Evolutionary conservation across 1,140 invertebrate genomes (phyloP).

Genomic region (Procambarus virginalis): DNA sequence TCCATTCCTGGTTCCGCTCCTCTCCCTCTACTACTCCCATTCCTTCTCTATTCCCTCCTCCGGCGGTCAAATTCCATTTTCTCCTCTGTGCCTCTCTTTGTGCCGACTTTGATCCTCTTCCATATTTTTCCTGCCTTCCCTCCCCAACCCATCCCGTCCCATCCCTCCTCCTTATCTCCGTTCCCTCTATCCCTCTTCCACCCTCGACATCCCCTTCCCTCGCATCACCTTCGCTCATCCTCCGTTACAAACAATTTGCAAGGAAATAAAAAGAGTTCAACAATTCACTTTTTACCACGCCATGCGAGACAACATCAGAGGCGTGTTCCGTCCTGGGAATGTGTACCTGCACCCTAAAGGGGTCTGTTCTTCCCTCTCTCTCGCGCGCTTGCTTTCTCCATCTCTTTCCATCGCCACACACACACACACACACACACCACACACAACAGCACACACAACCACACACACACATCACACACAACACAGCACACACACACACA

Average conservation of each 20-base stretch:
- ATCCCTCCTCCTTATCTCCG: background rate
- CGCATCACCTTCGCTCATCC: background rate
- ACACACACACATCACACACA: too few relatives aligned
- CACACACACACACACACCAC: too few relatives aligned
- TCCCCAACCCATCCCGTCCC: background rate
- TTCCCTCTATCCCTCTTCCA: background rate
- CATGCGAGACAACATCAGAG: background rate
- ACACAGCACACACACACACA: too few relatives aligned
- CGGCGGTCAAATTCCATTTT: background rate
- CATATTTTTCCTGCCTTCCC: background rate
- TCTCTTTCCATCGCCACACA: background rate
- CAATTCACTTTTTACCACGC: background rate
- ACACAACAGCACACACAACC: too few relatives aligned
- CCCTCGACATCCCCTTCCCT: background rate
- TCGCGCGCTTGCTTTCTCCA: background rate
- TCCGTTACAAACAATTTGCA: background rate
- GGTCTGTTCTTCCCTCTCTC: background rate
- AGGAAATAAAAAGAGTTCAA: background rate
- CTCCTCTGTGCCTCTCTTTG: background rate
- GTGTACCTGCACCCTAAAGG: background rate
- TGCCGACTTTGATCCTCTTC: background rate
- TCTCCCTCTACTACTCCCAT: too few relatives aligned
- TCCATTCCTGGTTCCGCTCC: too few relatives aligned
- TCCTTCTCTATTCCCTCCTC: too few relatives aligned
- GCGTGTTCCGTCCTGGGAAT: background rate